Percentiles rank a stretch among this genome's conserved stretches.
phyloP scores from a whole-genome alignment of 2,113 vertebrate species.

The Tyrannus savana region DNA sequence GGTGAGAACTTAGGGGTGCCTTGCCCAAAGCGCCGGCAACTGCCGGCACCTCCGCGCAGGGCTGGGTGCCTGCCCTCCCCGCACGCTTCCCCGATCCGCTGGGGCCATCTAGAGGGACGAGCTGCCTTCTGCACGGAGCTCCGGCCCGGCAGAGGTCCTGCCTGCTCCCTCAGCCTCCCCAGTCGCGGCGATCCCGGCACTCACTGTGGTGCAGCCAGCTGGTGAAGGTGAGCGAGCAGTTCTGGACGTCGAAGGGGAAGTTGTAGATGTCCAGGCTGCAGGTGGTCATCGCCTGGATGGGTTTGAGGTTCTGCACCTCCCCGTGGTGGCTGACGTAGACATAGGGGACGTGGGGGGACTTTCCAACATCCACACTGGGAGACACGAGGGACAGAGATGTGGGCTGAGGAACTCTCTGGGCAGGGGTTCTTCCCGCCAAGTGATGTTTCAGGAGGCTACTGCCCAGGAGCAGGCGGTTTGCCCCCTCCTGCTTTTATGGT shows the following conservation, averaged over 20 bases:
- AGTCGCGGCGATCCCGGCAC: neutral
- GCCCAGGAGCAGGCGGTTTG: neutral
- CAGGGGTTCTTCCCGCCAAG: neutral
- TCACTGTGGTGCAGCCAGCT: constrained; percentile 97
- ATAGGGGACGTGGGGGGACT: constrained; percentile 92
- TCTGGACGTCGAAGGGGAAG: constrained; percentile 97
- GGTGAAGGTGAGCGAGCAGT: constrained; percentile 96
- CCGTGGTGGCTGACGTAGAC: constrained; percentile 88
- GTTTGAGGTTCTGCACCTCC: constrained; percentile 92
- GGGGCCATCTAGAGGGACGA: constrained; percentile 51
- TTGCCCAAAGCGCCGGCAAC: neutral
- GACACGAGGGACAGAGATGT: neutral
- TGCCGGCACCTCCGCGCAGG: neutral
- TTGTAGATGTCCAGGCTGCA: constrained; percentile 98
- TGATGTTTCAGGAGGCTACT: rapidly evolving
- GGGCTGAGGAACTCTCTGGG: neutral
- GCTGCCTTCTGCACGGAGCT: neutral
- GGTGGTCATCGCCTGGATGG: constrained; percentile 94
- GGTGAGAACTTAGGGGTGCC: neutral
- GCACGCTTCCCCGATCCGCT: constrained; percentile 6
- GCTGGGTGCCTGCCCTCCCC: neutral
- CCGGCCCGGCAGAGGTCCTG: neutral
- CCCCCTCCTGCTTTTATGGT: neutral
- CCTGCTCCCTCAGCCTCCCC: neutral
- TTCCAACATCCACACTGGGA: constrained; percentile 92